Base-by-base conservation (phyloP, 1,140 invertebrate species). In the Drosophila repletoides region DNA sequence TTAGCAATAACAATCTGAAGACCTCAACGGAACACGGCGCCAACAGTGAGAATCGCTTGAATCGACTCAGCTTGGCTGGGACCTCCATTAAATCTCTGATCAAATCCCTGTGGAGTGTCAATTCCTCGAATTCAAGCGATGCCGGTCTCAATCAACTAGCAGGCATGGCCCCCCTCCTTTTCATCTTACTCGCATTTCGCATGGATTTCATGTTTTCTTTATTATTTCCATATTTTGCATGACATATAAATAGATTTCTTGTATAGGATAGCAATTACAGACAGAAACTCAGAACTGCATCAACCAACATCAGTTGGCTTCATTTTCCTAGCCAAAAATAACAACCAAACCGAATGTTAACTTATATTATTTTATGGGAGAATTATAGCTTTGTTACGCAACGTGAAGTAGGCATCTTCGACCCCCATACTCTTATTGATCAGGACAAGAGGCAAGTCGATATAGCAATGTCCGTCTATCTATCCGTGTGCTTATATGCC, bases 41-140 rank as follows among this genome's bases (percentile, higher is more conserved):
- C 7, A 83, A 71, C 38, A 89, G 86, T 34, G 88, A 89, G 63
- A 90, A 90, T 52, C 73, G 86, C 14, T 48, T 88, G 19, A 88
- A 90, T 72, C 80, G 89, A 21, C 58, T 90, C 34, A 90, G 89
- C 15, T 53, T 90, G 49, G 89, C 83, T 0, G 89, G 90, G 12
- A 88, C 89, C 5, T 91, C 92, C 10, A 91, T 92, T 79, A 97
- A 96, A 92, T 66, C 55, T 3, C 43, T 66, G 5, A 96, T 96
- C 89, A 95, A 95, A 86, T 96, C 95, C 6, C 91, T 97, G 51
- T 96, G 95, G 95, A 95, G 93, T 69, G 93, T 93, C 68, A 94
- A 95, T 67, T 93, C 94, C 14, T 93, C 93, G 7, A 93, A 93
- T 38, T 93, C 93, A 43, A 91, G 94, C 29, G 93, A 93, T 89